Percentiles rank a stretch among this genome's conserved stretches.
These are phyloP conservation scores for Cetonia aurata DNA, from an alignment of 2,888 invertebrate genomes.

Conservation along the genomic window DNA sequence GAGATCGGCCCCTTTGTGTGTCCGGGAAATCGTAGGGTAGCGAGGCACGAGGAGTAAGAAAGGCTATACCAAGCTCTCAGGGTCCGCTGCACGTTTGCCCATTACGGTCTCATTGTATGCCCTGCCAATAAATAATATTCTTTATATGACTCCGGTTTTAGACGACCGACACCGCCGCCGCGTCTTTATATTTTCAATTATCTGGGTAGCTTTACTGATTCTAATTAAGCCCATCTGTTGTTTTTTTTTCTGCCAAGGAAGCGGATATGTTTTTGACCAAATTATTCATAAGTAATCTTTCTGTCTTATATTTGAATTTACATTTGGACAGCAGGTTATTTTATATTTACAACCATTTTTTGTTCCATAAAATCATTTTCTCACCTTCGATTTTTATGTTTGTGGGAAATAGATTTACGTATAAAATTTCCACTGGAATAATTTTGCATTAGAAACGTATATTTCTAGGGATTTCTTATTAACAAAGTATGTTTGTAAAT, in stretches of 20 bases:
- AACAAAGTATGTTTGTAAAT: no score
- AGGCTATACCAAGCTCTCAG: slow-evolving; percentile 44
- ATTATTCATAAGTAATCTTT: not conserved
- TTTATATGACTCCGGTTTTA: slow-evolving; percentile 63
- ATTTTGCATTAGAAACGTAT: no score
- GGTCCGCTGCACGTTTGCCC: slow-evolving; percentile 55
- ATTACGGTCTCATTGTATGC: slow-evolving; percentile 66
- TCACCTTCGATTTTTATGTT: no score
- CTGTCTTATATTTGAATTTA: no score
- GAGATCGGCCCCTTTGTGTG: slow-evolving; percentile 61
- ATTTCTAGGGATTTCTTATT: no score
- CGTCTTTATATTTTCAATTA: slow-evolving; percentile 58
- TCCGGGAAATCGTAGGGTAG: slow-evolving; percentile 47
- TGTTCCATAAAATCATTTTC: no score
- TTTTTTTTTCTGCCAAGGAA: slow-evolving; percentile 55
- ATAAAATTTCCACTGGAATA: no score
- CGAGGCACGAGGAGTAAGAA: slow-evolving; percentile 40
- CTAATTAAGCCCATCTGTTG: slow-evolving; percentile 63
- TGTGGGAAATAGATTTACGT: no score
- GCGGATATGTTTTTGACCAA: slow-evolving; percentile 31
- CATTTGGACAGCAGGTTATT: no score
- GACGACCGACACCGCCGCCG: slow-evolving; percentile 42
- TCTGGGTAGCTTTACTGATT: slow-evolving; percentile 59
- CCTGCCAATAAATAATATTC: slow-evolving; percentile 66
- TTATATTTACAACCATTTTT: no score